Conservation (phyloP, 2,113 vertebrate species). For the Thunnus maccoyii region DNA sequence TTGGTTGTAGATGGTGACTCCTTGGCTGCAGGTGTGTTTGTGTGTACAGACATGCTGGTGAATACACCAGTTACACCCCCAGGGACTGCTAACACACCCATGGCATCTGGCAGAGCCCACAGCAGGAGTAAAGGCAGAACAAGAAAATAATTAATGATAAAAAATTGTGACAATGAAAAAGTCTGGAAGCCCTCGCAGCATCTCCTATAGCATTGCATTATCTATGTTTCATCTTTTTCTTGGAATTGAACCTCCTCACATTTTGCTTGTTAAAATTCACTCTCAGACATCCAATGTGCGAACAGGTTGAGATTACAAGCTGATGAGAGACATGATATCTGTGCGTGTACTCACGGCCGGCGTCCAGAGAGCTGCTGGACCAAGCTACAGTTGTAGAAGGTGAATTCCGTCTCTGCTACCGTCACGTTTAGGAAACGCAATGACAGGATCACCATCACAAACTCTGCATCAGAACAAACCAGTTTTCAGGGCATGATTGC, state of each 20-base stretch:
- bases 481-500: background rate
- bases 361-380: constrained; percentile 89
- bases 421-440: constrained; percentile 90
- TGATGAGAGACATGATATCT: background rate
- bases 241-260: background rate
- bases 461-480: constrained; percentile 84
- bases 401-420: constrained; percentile 89
- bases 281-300: no score
- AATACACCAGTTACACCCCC: constrained; percentile 97
- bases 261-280: background rate
- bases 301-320: background rate
- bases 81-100: constrained; percentile 93
- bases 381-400: constrained; percentile 93
- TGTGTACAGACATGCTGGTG: constrained; percentile 95
- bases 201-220: background rate
- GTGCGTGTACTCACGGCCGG: constrained; percentile 88
- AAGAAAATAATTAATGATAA: background rate
- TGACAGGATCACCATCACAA: constrained; percentile 88
- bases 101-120: constrained; percentile 87
- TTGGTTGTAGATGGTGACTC: constrained; percentile 90
- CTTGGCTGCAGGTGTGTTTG: constrained; percentile 87
- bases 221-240: background rate
- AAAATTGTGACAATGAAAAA: background rate
- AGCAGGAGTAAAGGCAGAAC: background rate
- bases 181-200: no score